Conservation (phyloP, 2,797 vertebrate species). For the Calcarius lapponicus region DNA sequence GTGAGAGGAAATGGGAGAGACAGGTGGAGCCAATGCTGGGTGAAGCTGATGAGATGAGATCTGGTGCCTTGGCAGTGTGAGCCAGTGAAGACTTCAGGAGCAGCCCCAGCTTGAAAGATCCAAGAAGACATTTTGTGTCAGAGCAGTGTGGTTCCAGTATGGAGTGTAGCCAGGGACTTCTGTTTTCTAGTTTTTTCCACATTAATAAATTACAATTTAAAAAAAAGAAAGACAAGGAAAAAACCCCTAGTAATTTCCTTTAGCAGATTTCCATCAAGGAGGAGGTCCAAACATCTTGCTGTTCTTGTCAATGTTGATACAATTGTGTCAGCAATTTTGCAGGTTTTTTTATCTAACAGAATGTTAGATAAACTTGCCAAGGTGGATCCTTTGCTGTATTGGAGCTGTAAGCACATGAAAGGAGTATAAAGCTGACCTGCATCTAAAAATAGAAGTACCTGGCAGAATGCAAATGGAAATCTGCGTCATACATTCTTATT, state of each 20-base stretch:
- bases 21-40: background rate
- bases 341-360: background rate
- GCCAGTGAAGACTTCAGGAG: background rate
- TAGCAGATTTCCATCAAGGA: background rate
- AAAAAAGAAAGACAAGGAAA: rapidly evolving
- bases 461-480: constrained; percentile 22
- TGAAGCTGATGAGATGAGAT: background rate
- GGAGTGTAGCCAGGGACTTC: background rate
- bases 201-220: background rate
- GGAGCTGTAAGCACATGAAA: background rate
- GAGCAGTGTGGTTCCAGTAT: background rate
- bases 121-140: background rate
- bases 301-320: background rate
- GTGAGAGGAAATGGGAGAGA: constrained; percentile 6
- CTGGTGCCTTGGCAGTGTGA: background rate
- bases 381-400: background rate
- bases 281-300: background rate
- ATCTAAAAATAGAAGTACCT: constrained; percentile 47
- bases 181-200: background rate
- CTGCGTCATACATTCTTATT: constrained; percentile 27
- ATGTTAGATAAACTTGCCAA: background rate
- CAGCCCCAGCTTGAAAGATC: background rate
- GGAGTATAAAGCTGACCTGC: background rate
- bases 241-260: background rate
- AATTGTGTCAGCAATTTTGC: background rate